Base-by-base conservation (phyloP, 2,888 invertebrate genomes). In the Zhuqinia jingwanae region DNA sequence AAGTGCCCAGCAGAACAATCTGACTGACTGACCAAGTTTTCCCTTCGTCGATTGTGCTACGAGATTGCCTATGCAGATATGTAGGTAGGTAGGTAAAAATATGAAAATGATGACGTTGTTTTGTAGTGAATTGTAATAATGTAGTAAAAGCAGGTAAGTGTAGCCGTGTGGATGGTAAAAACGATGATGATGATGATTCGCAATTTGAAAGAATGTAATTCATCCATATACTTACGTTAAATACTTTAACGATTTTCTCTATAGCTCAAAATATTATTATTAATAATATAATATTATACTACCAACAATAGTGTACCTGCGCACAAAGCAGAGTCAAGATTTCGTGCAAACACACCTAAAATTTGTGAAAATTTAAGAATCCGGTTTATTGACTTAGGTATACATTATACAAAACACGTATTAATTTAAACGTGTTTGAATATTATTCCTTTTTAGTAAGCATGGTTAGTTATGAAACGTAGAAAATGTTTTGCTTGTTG, bases 1-100 rank as follows among this genome's bases (percentile, higher is more conserved):
- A 84, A 76, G 53, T 53, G 65, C 50, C 42, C 76, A 76, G n/a
- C n/a, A n/a, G n/a, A n/a, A 53, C 58, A 70, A 78, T 47, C 73
- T 47, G 68, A 80, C 80, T 80, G 79, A 79, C 60, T 85, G 85
- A 85, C 85, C 85, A 85, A 85, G 60, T 79, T 84, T 70, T 75
- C 78, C 50, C 42, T 79, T 85, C 25, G 85, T 58, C 30, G 78
- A 84, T 76, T 27, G 45, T 30, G 50, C 79, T 25, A 73, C 30
- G 56, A 36, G 85, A 85, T 78, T n/a, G 53, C 65, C 27, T 15
- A 22, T 45, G 45, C 15, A 68, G 68, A 27, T 73, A n/a, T n/a
- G n/a, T n/a, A n/a, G n/a, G n/a, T n/a, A n/a, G 73, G 30, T 30
- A 53, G 45, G 70, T 15, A 65, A 75, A 75, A n/a, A n/a, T n/a